Evolutionary conservation across 2,888 invertebrate species (phyloP), one percentile per base, ranked within the genome.

Genomic region (Drosophila borealis): DNA sequence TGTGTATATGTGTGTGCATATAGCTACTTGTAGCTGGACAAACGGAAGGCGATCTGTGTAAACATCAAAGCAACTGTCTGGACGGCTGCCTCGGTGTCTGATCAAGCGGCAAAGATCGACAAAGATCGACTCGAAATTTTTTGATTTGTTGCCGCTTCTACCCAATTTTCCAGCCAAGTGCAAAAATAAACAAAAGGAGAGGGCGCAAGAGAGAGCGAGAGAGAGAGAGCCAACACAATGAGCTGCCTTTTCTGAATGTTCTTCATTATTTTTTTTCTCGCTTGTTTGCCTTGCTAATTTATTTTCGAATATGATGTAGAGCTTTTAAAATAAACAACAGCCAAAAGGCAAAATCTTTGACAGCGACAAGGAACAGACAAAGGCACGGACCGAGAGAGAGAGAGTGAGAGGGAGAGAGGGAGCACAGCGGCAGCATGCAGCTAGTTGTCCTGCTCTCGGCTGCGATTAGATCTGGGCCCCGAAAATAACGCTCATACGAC

Each of bases 301-400:
- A 87, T 83, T 83, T 83, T 83, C 73, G 87, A 83, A 86, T 84
- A 86, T 83, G 87, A 83, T 86, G 83, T 83, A 86, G 87, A 83
- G 87, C 84, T 83, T 87, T 84, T 81, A 75, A 83, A 87, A 87
- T 87, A 83, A 83, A 83, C 84, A 83, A 66, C 55, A 57, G 59
- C 59, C 46, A 19, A 61, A 64, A 56, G 53, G 53, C 41, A 41
- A 64, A 67, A 63, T 49, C 25, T 56, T 44, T 76, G 68, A 76
- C 63, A 69, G 63, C 66, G 66, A 71, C 66, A 69, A 60, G 72
- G 62, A 68, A 68, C 72, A 76, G 70, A 54, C 59, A 57, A 51
- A 41, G 39, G 39, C 33, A n/a, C 56, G 45, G 54, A 69, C 44
- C 42, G 42, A 14, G 33, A 10, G 25, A 55, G 49, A 34, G 37